Percentiles rank a stretch among this genome's conserved stretches.
Evolutionary conservation across 2,113 vertebrate species (phyloP).

Genomic region (Melanocharis versteri): DNA sequence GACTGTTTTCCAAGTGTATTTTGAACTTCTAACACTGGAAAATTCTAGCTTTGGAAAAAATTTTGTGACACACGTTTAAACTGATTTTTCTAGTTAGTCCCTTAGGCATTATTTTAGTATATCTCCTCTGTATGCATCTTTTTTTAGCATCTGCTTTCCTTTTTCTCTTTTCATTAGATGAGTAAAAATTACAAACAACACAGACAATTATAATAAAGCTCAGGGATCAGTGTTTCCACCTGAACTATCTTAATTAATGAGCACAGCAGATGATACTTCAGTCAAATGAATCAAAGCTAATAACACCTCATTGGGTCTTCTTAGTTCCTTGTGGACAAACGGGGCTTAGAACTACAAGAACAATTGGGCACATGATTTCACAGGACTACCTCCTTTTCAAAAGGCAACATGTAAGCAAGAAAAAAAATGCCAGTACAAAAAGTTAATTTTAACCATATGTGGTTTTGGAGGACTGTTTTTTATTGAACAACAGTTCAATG

Average conservation of each 20-base stretch:
- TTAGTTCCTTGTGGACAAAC: background rate
- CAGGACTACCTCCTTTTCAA: background rate
- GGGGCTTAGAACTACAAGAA: background rate
- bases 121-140: background rate
- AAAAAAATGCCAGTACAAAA: background rate
- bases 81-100: background rate
- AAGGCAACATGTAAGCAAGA: background rate
- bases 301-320: background rate
- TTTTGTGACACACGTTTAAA: background rate
- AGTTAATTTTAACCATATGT: background rate
- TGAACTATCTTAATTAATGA: slow-evolving; percentile 3
- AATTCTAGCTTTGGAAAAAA: background rate
- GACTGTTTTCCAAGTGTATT: background rate
- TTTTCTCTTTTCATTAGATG: background rate
- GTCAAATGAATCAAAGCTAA: background rate
- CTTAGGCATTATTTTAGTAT: background rate
- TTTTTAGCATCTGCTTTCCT: background rate
- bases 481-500: background rate
- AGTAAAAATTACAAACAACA: background rate
- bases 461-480: background rate
- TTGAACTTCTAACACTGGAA: background rate
- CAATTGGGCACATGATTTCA: background rate
- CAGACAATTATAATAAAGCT: background rate
- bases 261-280: background rate
- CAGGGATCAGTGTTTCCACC: background rate